Evolutionary conservation across 2,797 vertebrate species (phyloP).

Genomic region (Rostrhamus sociabilis): DNA sequence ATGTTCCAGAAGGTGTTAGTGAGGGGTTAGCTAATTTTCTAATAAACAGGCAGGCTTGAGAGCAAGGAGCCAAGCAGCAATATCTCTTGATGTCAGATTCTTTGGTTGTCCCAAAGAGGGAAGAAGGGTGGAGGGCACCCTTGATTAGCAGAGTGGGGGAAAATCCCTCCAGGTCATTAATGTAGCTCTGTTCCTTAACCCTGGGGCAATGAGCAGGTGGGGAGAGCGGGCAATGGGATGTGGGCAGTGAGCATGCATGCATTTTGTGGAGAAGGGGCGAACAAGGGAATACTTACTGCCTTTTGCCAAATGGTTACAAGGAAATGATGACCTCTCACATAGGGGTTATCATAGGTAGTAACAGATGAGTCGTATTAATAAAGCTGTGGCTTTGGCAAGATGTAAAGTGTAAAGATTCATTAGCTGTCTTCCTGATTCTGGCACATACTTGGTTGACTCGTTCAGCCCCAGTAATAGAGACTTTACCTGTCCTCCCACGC

Average conservation of each 20-base stretch:
- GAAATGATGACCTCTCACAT: neutral
- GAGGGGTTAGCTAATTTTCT: neutral
- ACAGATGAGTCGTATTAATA: neutral
- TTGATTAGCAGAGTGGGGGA: neutral
- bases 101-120: neutral
- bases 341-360: neutral
- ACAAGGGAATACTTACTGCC: neutral
- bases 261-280: neutral
- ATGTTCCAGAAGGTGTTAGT: neutral
- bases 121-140: neutral
- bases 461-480: neutral
- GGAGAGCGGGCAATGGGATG: neutral
- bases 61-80: neutral
- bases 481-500: neutral
- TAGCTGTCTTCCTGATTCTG: neutral
- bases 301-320: neutral
- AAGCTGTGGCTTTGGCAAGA: neutral
- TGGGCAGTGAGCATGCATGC: neutral
- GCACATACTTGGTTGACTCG: accelerated
- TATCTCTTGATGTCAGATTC: neutral
- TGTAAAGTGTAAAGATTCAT: neutral
- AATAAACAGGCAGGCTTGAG: neutral
- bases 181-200: neutral
- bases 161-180: neutral
- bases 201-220: neutral